Evolutionary conservation across 2,113 vertebrate species (phyloP).

Genomic region (Catharus bicknelli): DNA sequence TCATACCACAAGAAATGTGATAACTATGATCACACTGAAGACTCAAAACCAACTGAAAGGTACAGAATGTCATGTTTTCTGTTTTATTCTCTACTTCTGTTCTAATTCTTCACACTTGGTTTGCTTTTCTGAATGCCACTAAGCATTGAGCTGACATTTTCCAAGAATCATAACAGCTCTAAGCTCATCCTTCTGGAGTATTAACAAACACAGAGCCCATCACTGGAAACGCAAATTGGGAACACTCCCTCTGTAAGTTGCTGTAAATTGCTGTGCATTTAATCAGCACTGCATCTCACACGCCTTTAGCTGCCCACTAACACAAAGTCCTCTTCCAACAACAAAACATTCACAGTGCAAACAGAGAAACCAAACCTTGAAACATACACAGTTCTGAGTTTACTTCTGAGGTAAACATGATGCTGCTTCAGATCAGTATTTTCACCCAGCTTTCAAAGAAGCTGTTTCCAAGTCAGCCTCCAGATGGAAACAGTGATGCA

Average conservation of each 20-base stretch:
- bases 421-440: neutral
- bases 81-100: slow-evolving; percentile 18
- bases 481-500: slow-evolving; percentile 52
- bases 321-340: neutral
- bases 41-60: neutral
- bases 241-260: neutral
- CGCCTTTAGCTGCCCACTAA: neutral
- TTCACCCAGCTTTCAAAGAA: neutral
- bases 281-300: neutral
- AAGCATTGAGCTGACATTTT: slow-evolving; percentile 34
- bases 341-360: neutral
- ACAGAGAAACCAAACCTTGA: neutral
- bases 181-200: neutral
- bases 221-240: neutral
- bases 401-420: neutral
- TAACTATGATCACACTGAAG: neutral
- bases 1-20: neutral
- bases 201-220: neutral
- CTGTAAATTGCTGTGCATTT: neutral
- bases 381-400: neutral
- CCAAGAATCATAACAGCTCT: neutral
- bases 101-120: slow-evolving; percentile 12
- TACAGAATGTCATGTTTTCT: neutral
- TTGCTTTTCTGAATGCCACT: slow-evolving; percentile 31
- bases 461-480: slow-evolving; percentile 46